Conservation (phyloP, 2,797 vertebrate species). For the Enteromius viviparus region DNA sequence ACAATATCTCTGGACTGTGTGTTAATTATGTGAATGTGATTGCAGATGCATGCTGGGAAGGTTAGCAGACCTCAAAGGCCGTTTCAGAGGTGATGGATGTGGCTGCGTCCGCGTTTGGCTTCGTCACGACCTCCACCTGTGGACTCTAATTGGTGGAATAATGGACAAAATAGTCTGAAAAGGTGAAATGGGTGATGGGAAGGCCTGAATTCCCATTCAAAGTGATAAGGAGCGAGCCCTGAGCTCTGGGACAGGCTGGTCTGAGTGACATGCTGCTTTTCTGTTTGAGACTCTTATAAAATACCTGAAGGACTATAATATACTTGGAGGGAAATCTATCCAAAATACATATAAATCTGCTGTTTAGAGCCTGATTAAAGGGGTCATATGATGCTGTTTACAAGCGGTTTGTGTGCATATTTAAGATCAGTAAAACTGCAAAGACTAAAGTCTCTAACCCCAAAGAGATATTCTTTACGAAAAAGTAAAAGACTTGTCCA, state of each 20-base stretch:
- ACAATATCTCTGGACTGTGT: not conserved
- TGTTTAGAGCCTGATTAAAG: not conserved
- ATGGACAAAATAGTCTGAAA: constrained; percentile 72
- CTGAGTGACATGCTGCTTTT: constrained; percentile 24
- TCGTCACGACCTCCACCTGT: constrained; percentile 83
- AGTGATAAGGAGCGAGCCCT: constrained; percentile 37
- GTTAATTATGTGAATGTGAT: constrained; percentile 16
- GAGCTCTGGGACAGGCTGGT: constrained; percentile 39
- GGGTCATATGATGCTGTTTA: not conserved
- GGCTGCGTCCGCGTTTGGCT: constrained; percentile 71
- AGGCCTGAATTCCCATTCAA: constrained; percentile 65
- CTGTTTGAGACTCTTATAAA: constrained; percentile 8
- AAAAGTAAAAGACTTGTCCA: not conserved
- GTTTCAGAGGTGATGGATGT: constrained; percentile 65
- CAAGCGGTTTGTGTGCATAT: not conserved
- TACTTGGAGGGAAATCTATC: not conserved
- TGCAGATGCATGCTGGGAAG: constrained; percentile 66
- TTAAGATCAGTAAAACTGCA: not conserved
- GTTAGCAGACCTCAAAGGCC: constrained; percentile 84
- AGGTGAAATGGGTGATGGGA: constrained; percentile 83
- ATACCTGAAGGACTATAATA: not conserved
- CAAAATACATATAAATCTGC: not conserved
- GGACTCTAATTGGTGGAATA: constrained; percentile 71
- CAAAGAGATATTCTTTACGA: not conserved
- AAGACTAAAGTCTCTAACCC: too few relatives aligned